These are phyloP conservation scores for Chrysopilus asiliformis DNA, from an alignment of 2,888 invertebrate genomes.

Conservation along the genomic window DNA sequence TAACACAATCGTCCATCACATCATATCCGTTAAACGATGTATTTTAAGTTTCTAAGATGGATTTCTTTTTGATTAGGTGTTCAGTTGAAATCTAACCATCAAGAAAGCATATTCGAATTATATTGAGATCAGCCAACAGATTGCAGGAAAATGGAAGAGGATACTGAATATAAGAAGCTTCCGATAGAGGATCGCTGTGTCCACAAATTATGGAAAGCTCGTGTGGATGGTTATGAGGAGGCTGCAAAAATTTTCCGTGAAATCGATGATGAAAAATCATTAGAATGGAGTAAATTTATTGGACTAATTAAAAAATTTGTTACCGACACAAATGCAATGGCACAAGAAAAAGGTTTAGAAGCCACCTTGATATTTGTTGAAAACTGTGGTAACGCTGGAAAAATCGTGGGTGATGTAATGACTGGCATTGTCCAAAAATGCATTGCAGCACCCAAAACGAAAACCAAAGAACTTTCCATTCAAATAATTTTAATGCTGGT, in stretches of 20 bases:
- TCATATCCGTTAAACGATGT: too few relatives aligned
- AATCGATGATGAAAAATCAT: constrained; percentile 84
- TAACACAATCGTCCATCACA: too few relatives aligned
- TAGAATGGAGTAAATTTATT: constrained; percentile 84
- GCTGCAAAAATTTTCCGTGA: constrained; percentile 76
- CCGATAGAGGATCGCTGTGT: constrained; percentile 82
- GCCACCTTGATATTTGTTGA: constrained; percentile 83
- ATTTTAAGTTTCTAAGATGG: too few relatives aligned
- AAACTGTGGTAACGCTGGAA: constrained; percentile 76
- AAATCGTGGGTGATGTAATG: constrained; percentile 81
- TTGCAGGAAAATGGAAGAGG: constrained; percentile 80
- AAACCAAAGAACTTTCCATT: constrained; percentile 79
- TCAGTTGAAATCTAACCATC: too few relatives aligned
- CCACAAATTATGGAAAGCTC: constrained; percentile 93
- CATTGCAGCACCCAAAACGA: constrained; percentile 79
- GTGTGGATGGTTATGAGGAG: constrained; percentile 89
- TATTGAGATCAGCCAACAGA: too few relatives aligned
- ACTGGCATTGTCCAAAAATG: constrained; percentile 81
- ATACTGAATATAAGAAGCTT: constrained; percentile 75
- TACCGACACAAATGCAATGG: constrained; percentile 82
- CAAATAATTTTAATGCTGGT: constrained; percentile 87
- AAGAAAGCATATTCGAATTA: too few relatives aligned
- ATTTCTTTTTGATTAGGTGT: too few relatives aligned
- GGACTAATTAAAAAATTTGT: constrained; percentile 91
- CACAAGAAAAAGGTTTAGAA: constrained; percentile 91